Evolutionary conservation across 2,113 vertebrate species (phyloP).

Genomic region (Tetraodon nigroviridis): DNA sequence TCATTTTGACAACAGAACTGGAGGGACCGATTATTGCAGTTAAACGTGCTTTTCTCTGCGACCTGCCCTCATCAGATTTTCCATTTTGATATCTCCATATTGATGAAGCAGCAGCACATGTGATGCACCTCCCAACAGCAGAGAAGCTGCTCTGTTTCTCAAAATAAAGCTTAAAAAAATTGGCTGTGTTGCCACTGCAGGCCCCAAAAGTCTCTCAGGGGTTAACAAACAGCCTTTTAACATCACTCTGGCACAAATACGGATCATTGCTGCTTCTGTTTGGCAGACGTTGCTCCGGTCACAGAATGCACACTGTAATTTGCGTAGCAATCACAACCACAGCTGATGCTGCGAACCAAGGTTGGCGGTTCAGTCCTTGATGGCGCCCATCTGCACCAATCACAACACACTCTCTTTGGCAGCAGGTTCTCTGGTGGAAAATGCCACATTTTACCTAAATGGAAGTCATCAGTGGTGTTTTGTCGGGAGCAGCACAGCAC

Average conservation of each 20-base stretch:
- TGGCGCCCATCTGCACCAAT: conserved; percentile 19
- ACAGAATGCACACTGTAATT: neutral
- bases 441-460: conserved; percentile 3
- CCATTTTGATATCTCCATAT: no score
- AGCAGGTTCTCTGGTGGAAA: conserved; percentile 6
- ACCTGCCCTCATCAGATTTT: no score
- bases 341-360: conserved; percentile 2
- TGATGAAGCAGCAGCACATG: no score
- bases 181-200: no score
- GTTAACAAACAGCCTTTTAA: no score
- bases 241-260: neutral
- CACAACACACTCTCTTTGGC: conserved; percentile 1
- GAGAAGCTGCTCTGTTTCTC: no score
- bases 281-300: conserved; percentile 10
- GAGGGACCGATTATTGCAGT: conserved; percentile 22
- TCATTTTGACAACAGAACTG: conserved; percentile 3
- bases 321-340: neutral
- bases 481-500: neutral
- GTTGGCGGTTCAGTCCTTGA: conserved; percentile 3
- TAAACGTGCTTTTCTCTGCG: no score
- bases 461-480: conserved; percentile 28
- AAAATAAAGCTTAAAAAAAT: no score
- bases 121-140: no score
- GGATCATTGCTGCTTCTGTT: neutral
- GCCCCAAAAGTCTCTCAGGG: no score